Conservation (phyloP, 2,888 invertebrate species). For the Pachycephus smyrnensis region DNA sequence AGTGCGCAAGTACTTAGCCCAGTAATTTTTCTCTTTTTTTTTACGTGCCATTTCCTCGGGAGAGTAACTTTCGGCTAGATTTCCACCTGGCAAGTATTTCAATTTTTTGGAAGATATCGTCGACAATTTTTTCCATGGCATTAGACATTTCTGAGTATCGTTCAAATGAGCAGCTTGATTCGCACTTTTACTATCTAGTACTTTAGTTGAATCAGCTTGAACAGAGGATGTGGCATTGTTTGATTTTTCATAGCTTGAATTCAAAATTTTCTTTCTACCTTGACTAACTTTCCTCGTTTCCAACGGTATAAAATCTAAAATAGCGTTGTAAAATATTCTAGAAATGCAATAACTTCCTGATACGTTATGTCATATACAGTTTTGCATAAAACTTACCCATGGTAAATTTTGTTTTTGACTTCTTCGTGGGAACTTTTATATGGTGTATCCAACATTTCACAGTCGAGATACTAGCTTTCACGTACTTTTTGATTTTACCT, state of each 20-base stretch:
- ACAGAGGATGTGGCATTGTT: constrained; percentile 37
- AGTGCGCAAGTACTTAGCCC: constrained; percentile 29
- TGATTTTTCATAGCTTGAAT: constrained; percentile 45
- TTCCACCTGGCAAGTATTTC: constrained; percentile 10
- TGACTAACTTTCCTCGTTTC: constrained; percentile 59
- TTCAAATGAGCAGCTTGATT: constrained; percentile 62
- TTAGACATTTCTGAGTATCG: constrained; percentile 51
- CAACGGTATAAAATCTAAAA: constrained; percentile 49
- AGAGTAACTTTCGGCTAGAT: constrained; percentile 15
- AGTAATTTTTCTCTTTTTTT: constrained; percentile 25
- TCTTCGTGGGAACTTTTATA: constrained; percentile 20
- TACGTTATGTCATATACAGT: neutral
- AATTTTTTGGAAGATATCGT: neutral
- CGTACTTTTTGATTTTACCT: neutral
- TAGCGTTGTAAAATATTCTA: neutral
- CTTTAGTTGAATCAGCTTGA: constrained; percentile 27
- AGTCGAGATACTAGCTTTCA: neutral
- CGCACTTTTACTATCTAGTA: neutral
- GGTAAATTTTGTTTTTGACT: constrained; percentile 47
- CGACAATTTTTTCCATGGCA: constrained; percentile 49
- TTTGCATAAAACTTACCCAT: constrained; percentile 33
- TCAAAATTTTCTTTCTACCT: constrained; percentile 46
- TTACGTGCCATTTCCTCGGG: constrained; percentile 16
- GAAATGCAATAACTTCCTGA: neutral
- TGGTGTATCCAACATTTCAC: constrained; percentile 12